A percentile compares a stretch with the other conserved stretches of the same genome.
Evolutionary conservation across 2,888 invertebrate genomes (phyloP).

Genomic region (Noctua janthina): DNA sequence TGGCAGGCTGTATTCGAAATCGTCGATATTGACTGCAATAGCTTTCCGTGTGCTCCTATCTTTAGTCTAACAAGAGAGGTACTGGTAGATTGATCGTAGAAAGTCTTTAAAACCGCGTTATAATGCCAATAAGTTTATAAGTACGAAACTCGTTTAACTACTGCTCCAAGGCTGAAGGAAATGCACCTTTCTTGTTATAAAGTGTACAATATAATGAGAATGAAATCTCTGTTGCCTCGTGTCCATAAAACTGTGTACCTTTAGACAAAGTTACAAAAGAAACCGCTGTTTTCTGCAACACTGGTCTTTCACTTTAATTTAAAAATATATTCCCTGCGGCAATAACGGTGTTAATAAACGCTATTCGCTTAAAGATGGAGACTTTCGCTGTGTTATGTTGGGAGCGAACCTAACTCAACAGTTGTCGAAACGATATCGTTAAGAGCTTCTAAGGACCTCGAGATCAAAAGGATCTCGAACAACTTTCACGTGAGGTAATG

Average conservation of each 20-base stretch:
- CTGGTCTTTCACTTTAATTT: slow-evolving; percentile 39
- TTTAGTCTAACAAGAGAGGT: slow-evolving; percentile 25
- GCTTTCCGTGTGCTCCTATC: slow-evolving; percentile 1
- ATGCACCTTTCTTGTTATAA: slow-evolving; percentile 54
- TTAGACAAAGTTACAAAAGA: slow-evolving; percentile 39
- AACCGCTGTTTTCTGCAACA: slow-evolving; percentile 27
- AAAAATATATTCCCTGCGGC: slow-evolving; percentile 35
- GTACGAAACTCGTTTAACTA: slow-evolving; percentile 51
- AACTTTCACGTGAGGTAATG: slow-evolving; percentile 36
- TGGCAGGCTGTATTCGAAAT: slow-evolving; percentile 47
- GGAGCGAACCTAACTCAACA: slow-evolving; percentile 40
- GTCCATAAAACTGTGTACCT: slow-evolving; percentile 46
- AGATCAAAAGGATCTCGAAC: slow-evolving; percentile 38
- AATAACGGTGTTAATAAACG: slow-evolving; percentile 37
- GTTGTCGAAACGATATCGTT: slow-evolving; percentile 39
- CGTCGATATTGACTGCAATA: slow-evolving; percentile 39
- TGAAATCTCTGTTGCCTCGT: slow-evolving; percentile 54
- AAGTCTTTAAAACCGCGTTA: slow-evolving; percentile 46
- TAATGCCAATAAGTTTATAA: slow-evolving; percentile 39
- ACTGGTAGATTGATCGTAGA: slow-evolving; percentile 39
- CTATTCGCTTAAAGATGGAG: not conserved
- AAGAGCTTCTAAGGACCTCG: slow-evolving; percentile 24
- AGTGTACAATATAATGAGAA: slow-evolving; percentile 54
- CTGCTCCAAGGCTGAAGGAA: slow-evolving; percentile 29
- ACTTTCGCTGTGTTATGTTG: slow-evolving; percentile 15